These are phyloP conservation scores for Zaprionus kolodkinae DNA, from an alignment of 1,140 invertebrate species.

Conservation along the genomic window DNA sequence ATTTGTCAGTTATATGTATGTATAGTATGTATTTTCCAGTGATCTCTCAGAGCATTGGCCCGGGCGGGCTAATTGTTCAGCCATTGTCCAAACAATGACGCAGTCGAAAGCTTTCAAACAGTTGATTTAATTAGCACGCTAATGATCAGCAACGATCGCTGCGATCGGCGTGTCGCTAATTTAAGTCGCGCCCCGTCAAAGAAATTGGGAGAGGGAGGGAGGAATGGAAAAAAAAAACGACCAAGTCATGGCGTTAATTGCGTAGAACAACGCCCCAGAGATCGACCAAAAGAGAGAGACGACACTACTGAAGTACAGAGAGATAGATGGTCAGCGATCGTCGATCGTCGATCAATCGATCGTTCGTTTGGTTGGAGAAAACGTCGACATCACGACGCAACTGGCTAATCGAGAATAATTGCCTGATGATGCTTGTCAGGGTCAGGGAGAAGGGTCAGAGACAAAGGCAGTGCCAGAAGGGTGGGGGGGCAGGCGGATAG, in stretches of 20 bases:
- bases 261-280: slow-evolving; percentile 56
- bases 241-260: slow-evolving; percentile 72
- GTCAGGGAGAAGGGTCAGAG: neutral
- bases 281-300: neutral
- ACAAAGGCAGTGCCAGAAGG: neutral
- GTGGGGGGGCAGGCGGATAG: neutral
- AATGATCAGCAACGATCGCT: slow-evolving; percentile 56
- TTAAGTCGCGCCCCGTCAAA: slow-evolving; percentile 36
- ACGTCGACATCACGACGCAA: slow-evolving; percentile 53
- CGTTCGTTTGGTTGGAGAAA: slow-evolving; percentile 6
- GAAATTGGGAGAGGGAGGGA: no score
- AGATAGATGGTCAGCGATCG: slow-evolving; percentile 16
- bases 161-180: slow-evolving; percentile 55
- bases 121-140: slow-evolving; percentile 77
- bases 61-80: slow-evolving; percentile 65
- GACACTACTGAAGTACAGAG: neutral
- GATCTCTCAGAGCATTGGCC: slow-evolving; percentile 31
- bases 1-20: neutral
- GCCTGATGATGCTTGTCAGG: slow-evolving; percentile 56
- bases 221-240: slow-evolving; percentile 13
- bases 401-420: slow-evolving; percentile 79
- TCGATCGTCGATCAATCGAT: slow-evolving; percentile 1
- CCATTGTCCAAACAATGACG: slow-evolving; percentile 78
- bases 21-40: no score
- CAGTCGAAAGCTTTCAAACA: slow-evolving; percentile 55